Evolutionary conservation across 2,113 vertebrate species (phyloP).

Genomic region (Phainopepla nitens): DNA sequence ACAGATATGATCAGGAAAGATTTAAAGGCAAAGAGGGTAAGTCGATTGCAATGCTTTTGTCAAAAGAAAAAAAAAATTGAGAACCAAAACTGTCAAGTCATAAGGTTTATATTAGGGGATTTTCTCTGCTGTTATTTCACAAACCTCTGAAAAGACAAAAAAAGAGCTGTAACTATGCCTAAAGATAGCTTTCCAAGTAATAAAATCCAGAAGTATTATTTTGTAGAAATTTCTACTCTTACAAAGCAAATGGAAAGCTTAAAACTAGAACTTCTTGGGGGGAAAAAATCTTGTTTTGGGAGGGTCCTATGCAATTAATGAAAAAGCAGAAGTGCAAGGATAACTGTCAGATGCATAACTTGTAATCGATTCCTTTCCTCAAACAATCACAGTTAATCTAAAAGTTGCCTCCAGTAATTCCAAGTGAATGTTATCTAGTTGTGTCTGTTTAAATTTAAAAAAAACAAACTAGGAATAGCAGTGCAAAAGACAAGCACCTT

Average conservation of each 20-base stretch:
- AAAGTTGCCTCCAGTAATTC: background rate
- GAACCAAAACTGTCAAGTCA: background rate
- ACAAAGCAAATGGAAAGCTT: background rate
- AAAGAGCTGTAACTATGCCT: background rate
- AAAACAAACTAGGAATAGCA: background rate
- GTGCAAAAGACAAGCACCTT: background rate
- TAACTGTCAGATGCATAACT: background rate
- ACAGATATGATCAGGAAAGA: slow-evolving; percentile 97
- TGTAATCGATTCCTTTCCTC: background rate
- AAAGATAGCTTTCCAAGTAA: background rate
- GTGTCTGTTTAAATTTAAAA: background rate
- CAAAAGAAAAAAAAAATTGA: background rate
- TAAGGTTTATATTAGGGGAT: background rate
- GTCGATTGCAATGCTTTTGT: background rate
- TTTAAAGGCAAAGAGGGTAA: slow-evolving; percentile 99
- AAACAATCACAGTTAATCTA: background rate
- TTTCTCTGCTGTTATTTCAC: background rate
- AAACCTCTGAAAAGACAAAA: background rate
- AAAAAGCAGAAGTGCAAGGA: background rate
- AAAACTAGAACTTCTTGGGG: background rate
- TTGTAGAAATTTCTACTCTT: background rate
- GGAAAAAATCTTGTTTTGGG: background rate
- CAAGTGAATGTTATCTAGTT: background rate
- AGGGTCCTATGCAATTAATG: background rate
- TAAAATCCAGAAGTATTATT: background rate